phyloP scores from a whole-genome alignment of 2,888 invertebrate species.

The Drosophila neutralis region DNA sequence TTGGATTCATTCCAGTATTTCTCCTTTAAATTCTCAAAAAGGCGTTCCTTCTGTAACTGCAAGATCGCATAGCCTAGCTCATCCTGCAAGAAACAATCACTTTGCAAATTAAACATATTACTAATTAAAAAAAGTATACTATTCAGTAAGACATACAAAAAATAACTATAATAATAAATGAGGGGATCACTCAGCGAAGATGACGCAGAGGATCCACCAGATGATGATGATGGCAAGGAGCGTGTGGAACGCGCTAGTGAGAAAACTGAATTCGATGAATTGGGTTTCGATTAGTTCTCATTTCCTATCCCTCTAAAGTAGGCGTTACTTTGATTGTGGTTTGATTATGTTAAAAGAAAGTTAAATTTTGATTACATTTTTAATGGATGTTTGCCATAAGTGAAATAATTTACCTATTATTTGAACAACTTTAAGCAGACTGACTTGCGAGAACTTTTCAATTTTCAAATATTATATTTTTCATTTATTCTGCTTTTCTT shows the following conservation, averaged over 20 bases:
- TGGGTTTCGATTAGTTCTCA: conserved; percentile 9
- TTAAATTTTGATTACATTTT: neutral
- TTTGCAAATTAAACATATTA: neutral
- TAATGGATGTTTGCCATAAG: too few species aligned
- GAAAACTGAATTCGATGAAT: too few species aligned
- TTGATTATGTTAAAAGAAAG: neutral
- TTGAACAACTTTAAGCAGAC: too few species aligned
- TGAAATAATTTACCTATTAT: too few species aligned
- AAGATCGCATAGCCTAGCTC: conserved; percentile 88
- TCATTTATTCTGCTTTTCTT: too few species aligned
- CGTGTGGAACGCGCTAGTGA: conserved; percentile 26
- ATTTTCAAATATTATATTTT: too few species aligned
- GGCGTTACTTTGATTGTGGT: neutral
- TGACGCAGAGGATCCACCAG: neutral
- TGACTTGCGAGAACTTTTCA: too few species aligned
- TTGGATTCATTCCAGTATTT: conserved; percentile 94
- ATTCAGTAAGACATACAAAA: neutral
- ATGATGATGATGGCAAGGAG: conserved; percentile 1
- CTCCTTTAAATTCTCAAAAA: conserved; percentile 90
- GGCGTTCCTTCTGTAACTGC: conserved; percentile 93
- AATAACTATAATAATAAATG: neutral
- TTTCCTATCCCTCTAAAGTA: neutral
- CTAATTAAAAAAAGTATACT: neutral
- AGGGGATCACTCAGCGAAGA: conserved; percentile 76
- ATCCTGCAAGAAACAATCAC: conserved; percentile 80